phyloP scores from a whole-genome alignment of 35 echinoderm and acorn worm species.

The Acanthaster planci region DNA sequence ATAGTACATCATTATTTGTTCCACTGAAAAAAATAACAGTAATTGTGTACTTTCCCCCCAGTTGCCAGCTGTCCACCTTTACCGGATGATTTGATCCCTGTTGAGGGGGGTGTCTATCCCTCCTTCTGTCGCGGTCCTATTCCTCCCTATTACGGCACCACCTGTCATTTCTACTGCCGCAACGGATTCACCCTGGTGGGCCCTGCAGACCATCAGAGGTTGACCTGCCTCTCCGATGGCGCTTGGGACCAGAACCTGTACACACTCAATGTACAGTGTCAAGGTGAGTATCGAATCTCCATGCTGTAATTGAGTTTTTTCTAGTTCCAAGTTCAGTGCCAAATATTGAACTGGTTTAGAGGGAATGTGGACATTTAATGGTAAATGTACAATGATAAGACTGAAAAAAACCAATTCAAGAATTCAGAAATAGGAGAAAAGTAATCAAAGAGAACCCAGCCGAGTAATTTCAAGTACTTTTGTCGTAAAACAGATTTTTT shows the following conservation, averaged over 20 bases:
- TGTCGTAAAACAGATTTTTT: too few species aligned
- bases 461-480: too few species aligned
- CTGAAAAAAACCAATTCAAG: too few species aligned
- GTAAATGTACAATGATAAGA: too few species aligned
- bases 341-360: too few species aligned
- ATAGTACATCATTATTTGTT: background rate
- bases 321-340: too few species aligned
- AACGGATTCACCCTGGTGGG: slow-evolving; percentile 61
- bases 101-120: slow-evolving; percentile 10
- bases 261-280: slow-evolving; percentile 32
- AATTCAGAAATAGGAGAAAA: too few species aligned
- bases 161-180: slow-evolving; percentile 61
- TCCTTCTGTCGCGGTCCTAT: background rate
- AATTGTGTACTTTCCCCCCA: background rate
- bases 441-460: too few species aligned
- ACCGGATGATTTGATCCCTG: background rate
- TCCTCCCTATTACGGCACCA: slow-evolving; percentile 55
- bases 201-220: background rate
- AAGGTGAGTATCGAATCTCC: slow-evolving; percentile 38
- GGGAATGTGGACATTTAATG: too few species aligned
- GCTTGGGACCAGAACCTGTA: slow-evolving; percentile 52
- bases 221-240: slow-evolving; percentile 69
- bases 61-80: slow-evolving; percentile 6
- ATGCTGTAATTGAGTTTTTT: too few species aligned
- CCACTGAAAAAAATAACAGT: background rate